Evolutionary conservation across 2,797 vertebrate genomes (phyloP).

Genomic region (Gastrophryne carolinensis): DNA sequence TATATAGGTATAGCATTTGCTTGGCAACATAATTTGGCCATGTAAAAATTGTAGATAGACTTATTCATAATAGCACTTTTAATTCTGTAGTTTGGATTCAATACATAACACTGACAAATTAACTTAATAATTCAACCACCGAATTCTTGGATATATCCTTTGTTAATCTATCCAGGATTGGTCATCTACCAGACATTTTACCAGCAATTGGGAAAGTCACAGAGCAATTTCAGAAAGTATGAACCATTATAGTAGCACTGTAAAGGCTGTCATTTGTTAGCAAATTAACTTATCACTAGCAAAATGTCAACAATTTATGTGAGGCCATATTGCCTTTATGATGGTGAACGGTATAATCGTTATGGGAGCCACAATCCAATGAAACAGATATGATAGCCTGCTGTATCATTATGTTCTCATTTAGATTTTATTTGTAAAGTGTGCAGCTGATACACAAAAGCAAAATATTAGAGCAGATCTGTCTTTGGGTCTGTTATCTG

Average conservation of each 20-base stretch:
- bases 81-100: background rate
- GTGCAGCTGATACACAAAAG: slow-evolving; percentile 2
- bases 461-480: background rate
- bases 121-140: background rate
- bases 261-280: slow-evolving; percentile 30
- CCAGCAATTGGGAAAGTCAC: slow-evolving; percentile 15
- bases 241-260: slow-evolving; percentile 13
- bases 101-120: background rate
- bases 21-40: no score
- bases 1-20: no score
- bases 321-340: slow-evolving; percentile 35
- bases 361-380: slow-evolving; percentile 35
- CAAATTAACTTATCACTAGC: slow-evolving; percentile 30
- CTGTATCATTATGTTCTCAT: slow-evolving; percentile 33
- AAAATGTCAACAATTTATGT: slow-evolving; percentile 41
- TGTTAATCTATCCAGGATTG: background rate
- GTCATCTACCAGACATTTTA: background rate
- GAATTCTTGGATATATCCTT: background rate
- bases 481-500: background rate
- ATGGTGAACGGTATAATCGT: slow-evolving; percentile 30
- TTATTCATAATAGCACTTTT: background rate
- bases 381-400: slow-evolving; percentile 22
- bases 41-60: no score
- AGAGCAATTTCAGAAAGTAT: slow-evolving; percentile 6
- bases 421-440: slow-evolving; percentile 25